Evolutionary conservation across 2,113 vertebrate genomes (phyloP).

Genomic region (Antechinus stuartii): DNA sequence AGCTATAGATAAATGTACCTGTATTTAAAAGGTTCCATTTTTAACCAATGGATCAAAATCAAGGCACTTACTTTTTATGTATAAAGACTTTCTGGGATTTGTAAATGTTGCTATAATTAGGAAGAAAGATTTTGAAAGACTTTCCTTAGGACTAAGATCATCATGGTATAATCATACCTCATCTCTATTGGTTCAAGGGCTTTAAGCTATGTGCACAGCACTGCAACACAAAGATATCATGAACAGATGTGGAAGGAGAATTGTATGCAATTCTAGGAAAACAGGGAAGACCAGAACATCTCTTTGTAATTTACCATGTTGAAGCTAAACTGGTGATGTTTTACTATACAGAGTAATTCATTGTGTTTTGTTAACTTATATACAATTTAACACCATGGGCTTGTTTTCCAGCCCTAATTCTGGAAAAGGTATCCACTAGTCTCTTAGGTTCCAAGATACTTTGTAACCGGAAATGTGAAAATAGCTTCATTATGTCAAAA

Average conservation of each 20-base stretch:
- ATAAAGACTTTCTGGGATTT: neutral
- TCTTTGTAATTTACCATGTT: constrained; percentile 22
- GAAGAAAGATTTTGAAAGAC: neutral
- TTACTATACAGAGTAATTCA: constrained; percentile 6
- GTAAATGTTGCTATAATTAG: neutral
- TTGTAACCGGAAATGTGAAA: constrained; percentile 4
- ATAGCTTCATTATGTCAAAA: constrained; percentile 28
- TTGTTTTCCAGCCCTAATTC: constrained; percentile 21
- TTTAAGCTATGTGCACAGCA: neutral
- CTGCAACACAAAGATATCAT: neutral
- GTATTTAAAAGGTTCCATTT: neutral
- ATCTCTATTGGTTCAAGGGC: neutral
- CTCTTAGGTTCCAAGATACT: neutral
- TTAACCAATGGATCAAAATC: neutral
- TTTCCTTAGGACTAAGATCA: neutral
- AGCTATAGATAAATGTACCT: neutral
- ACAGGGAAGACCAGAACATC: neutral
- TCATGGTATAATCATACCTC: neutral
- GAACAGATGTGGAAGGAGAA: neutral
- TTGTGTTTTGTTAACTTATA: constrained; percentile 17
- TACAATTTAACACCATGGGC: neutral
- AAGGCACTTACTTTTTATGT: neutral
- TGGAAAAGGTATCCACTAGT: neutral
- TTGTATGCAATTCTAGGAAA: neutral
- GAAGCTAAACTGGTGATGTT: constrained; percentile 12